Percentiles rank a stretch among this genome's conserved stretches.
Evolutionary conservation across 1,140 invertebrate species (phyloP).

Genomic region (Drosophila seguyi): DNA sequence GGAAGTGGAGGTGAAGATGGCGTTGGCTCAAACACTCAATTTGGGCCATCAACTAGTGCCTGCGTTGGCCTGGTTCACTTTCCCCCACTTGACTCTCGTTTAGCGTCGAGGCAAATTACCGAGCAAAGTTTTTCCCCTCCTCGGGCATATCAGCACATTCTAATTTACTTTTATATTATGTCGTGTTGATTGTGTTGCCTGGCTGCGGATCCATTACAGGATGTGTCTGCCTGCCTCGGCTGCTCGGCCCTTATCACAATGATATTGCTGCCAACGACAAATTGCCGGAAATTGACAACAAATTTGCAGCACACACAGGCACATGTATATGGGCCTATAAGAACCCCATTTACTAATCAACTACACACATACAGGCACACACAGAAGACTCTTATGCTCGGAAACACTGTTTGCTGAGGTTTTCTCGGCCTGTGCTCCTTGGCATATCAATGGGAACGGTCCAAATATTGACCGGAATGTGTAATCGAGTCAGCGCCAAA

Average conservation of each 20-base stretch:
- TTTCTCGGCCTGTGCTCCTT: constrained; percentile 51
- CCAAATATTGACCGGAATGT: constrained; percentile 56
- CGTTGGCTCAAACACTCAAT: constrained; percentile 66
- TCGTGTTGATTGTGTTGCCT: constrained; percentile 70
- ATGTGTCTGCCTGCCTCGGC: constrained; percentile 31
- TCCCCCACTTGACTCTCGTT: constrained; percentile 46
- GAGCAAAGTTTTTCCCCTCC: constrained; percentile 28
- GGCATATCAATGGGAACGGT: constrained; percentile 58
- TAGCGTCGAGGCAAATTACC: constrained; percentile 63
- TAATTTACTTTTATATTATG: constrained; percentile 82
- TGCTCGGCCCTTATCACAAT: constrained; percentile 38
- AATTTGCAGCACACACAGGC: constrained; percentile 54
- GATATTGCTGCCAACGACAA: constrained; percentile 65
- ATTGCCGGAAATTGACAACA: constrained; percentile 82
- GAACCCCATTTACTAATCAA: constrained; percentile 46
- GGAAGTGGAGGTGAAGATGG: background rate
- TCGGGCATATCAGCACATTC: constrained; percentile 69
- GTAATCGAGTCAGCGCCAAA: constrained; percentile 36
- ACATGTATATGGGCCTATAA: constrained; percentile 25
- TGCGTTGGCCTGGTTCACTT: constrained; percentile 28
- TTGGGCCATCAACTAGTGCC: constrained; percentile 49
- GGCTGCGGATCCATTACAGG: constrained; percentile 74
- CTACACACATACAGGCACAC: constrained; percentile 6
- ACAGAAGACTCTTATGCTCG: background rate
- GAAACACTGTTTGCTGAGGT: constrained; percentile 57